Evolutionary conservation across 2,888 invertebrate species (phyloP).

Genomic region (Peribatodes rhomboidaria): DNA sequence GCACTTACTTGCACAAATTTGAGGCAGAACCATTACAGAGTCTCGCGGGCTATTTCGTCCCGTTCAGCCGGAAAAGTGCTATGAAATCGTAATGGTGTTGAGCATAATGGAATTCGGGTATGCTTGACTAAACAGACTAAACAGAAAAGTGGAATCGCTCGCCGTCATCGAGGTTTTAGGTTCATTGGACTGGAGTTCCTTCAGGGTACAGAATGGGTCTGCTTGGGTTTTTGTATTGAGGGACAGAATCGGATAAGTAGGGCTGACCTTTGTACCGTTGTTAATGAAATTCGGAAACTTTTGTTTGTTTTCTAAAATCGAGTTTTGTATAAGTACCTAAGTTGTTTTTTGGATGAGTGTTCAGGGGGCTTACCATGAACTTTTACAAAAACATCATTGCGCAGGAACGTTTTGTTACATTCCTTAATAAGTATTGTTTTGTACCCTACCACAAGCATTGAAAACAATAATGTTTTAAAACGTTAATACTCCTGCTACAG

Average conservation of each 20-base stretch:
- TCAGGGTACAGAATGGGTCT: constrained; percentile 25
- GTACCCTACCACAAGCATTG: too few species aligned
- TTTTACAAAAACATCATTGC: too few species aligned
- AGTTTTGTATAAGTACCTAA: not conserved
- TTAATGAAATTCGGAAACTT: constrained; percentile 2
- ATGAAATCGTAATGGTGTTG: constrained; percentile 62
- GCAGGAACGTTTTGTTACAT: too few species aligned
- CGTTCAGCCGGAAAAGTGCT: constrained; percentile 67
- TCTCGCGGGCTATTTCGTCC: constrained; percentile 59
- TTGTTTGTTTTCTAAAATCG: constrained; percentile 4
- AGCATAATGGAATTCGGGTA: constrained; percentile 59
- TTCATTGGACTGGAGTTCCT: constrained; percentile 39
- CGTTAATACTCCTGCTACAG: too few species aligned
- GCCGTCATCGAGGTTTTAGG: constrained; percentile 40
- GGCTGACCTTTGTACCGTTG: constrained; percentile 5
- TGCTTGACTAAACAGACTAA: constrained; percentile 59
- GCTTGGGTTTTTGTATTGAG: constrained; percentile 25
- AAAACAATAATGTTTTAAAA: too few species aligned
- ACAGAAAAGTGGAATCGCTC: constrained; percentile 49
- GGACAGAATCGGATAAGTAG: constrained; percentile 10
- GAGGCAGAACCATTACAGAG: constrained; percentile 63
- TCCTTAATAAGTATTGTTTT: too few species aligned
- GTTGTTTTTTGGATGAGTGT: too few species aligned
- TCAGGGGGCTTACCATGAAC: too few species aligned
- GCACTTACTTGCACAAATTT: constrained; percentile 72